Evolutionary conservation across 2,888 invertebrate genomes (phyloP), one percentile per base, ranked within the genome.

Genomic region (Argynnis bischoffii): DNA sequence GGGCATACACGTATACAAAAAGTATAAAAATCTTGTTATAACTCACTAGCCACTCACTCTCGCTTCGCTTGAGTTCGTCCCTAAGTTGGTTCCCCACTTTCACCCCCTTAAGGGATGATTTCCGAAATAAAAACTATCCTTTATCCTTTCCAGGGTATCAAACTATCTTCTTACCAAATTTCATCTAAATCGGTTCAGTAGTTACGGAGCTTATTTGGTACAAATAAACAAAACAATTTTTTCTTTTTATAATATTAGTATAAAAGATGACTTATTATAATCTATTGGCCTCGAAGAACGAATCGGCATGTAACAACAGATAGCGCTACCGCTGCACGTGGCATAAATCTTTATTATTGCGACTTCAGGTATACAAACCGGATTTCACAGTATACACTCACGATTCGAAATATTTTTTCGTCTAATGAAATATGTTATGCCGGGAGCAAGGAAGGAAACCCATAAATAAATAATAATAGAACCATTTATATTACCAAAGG

Each of bases 401-500:
- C 90, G 91, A 91, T 88, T 91, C 80, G 81, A 86, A 87, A 85
- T 86, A 87, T 92, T 91, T 91, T 91, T 92, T 92, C 90, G 85
- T 87, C 87, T 87, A 87, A 92, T 92, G 92, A 91, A 91, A 92
- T 91, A 92, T 90, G 87, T 88, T 84, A 83, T 86, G 89, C 86
- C 82, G 86, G 89, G 83, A 84, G 84, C 78, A 78, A 88, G 90
- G 90, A 91, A 90, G 90, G 92, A 89, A 90, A 86, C 86, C 84
- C 92, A 92, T 92, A 92, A 92, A 92, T 92, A 92, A 92, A 92
- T 92, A 92, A 91, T 92, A 92, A 92, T 91, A 89, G 89, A 87
- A 88, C 90, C 90, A 92, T 92, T 92, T 92, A 92, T 92, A 92
- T 91, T 92, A 90, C 92, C 87, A 90, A 92, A 92, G 92, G 92